phyloP scores from a whole-genome alignment of 2,113 vertebrate species.

The Rafetus swinhoei region DNA sequence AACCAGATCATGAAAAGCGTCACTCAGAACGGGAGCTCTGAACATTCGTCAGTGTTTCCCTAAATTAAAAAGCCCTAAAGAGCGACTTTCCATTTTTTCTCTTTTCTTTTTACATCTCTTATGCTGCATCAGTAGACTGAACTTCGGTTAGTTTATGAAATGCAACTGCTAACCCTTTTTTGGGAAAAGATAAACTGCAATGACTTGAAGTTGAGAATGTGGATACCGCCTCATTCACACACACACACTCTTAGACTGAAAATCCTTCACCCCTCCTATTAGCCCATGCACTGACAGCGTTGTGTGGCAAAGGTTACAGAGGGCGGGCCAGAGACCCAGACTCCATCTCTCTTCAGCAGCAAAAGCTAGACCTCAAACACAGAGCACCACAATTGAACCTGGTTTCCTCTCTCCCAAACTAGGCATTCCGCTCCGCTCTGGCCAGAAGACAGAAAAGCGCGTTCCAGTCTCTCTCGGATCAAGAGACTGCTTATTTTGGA shows the following conservation, averaged over 20 bases:
- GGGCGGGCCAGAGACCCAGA: slow-evolving; percentile 66
- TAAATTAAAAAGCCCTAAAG: slow-evolving; percentile 75
- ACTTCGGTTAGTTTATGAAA: slow-evolving; percentile 81
- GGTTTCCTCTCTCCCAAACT: slow-evolving; percentile 61
- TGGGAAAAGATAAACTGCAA: slow-evolving; percentile 81
- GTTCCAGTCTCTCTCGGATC: slow-evolving; percentile 67
- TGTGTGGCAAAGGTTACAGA: slow-evolving; percentile 64
- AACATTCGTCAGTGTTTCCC: slow-evolving; percentile 81
- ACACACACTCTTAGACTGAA: slow-evolving; percentile 83
- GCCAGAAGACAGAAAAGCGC: slow-evolving; percentile 70
- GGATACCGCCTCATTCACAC: slow-evolving; percentile 86
- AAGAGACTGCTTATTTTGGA: slow-evolving; percentile 57
- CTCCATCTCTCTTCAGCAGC: slow-evolving; percentile 78
- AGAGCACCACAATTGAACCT: slow-evolving; percentile 76
- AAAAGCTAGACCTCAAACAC: slow-evolving; percentile 74
- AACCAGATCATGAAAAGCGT: slow-evolving; percentile 65
- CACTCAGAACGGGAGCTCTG: slow-evolving; percentile 73
- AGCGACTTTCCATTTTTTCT: slow-evolving; percentile 71
- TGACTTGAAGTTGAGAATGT: slow-evolving; percentile 86
- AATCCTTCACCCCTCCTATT: slow-evolving; percentile 73
- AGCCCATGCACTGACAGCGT: slow-evolving; percentile 55
- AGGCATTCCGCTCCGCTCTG: slow-evolving; percentile 60
- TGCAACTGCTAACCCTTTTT: slow-evolving; percentile 80
- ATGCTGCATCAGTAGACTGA: slow-evolving; percentile 82
- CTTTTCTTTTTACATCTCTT: slow-evolving; percentile 67